Evolutionary conservation across 1,140 invertebrate species (phyloP).

Genomic region (Drosophila nikananu): DNA sequence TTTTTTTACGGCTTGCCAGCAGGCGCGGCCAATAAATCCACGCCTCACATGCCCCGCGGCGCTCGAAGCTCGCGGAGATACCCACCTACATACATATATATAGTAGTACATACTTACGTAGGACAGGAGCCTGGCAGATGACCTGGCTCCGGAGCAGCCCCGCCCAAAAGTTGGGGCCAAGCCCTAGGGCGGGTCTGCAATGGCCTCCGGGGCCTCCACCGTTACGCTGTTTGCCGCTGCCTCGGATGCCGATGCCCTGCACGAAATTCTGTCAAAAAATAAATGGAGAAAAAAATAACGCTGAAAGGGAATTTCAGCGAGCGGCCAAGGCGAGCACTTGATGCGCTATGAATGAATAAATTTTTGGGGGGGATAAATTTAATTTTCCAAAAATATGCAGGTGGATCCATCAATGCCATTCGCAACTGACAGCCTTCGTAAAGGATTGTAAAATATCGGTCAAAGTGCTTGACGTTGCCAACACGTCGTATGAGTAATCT

Average conservation of each 20-base stretch:
- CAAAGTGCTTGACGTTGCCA: background rate
- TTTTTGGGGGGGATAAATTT: background rate
- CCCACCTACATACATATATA: background rate
- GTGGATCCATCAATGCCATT: conserved; percentile 13
- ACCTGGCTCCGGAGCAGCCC: conserved; percentile 47
- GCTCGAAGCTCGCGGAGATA: conserved; percentile 18
- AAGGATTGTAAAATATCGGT: conserved; percentile 11
- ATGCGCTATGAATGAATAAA: conserved; percentile 39
- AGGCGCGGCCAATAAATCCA: conserved; percentile 66
- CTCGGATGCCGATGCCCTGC: conserved; percentile 23
- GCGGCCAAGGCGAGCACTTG: conserved; percentile 29
- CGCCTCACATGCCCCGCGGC: conserved; percentile 46
- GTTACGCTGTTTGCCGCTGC: conserved; percentile 8
- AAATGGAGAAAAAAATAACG: conserved; percentile 1
- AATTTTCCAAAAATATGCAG: conserved; percentile 15
- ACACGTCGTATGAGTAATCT: conserved; percentile 5
- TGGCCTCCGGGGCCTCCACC: conserved; percentile 33
- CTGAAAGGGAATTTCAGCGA: background rate
- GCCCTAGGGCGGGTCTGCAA: conserved; percentile 24
- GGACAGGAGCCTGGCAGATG: conserved; percentile 49
- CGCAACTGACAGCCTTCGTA: conserved; percentile 3
- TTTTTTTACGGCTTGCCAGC: conserved; percentile 54
- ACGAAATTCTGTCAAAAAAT: conserved; percentile 23
- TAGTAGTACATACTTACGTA: background rate
- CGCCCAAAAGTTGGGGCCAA: conserved; percentile 32